Percentiles rank a stretch among this genome's conserved stretches.
Conservation (phyloP, 1,140 invertebrate genomes). For the Akabosia matsudoensis region DNA sequence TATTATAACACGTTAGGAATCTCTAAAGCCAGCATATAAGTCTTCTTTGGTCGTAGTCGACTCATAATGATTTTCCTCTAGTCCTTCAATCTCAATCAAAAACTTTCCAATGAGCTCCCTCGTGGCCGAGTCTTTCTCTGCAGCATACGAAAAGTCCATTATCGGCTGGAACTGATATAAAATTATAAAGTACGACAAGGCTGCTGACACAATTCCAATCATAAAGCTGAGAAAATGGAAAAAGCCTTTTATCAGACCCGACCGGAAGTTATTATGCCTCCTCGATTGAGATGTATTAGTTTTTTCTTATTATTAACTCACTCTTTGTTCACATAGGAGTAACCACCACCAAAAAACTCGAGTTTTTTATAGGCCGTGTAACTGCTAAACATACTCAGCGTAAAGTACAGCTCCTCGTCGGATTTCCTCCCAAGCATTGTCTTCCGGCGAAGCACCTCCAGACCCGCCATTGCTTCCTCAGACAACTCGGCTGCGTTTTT, state of each 20-base stretch:
- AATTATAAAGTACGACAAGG: constrained; percentile 42
- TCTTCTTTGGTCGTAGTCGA: background rate
- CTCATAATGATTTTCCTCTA: background rate
- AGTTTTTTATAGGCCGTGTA: constrained; percentile 33
- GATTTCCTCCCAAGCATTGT: constrained; percentile 37
- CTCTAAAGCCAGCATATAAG: background rate
- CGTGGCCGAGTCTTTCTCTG: background rate
- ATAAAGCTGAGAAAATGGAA: constrained; percentile 24
- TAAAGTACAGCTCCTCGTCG: constrained; percentile 42
- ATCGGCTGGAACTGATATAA: constrained; percentile 38
- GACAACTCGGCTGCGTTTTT: constrained; percentile 25
- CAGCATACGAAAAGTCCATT: constrained; percentile 17
- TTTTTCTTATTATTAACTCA: too few relatives aligned
- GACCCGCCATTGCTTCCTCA: constrained; percentile 40
- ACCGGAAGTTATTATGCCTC: too few relatives aligned
- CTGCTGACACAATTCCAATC: constrained; percentile 29
- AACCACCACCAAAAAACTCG: constrained; percentile 29
- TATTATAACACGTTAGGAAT: background rate
- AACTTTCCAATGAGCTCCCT: background rate
- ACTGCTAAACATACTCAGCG: constrained; percentile 41
- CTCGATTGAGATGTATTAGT: background rate
- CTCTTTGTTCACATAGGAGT: constrained; percentile 34
- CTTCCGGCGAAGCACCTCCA: constrained; percentile 39
- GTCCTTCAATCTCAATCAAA: background rate
- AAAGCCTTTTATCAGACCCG: too few relatives aligned